Percentiles rank a stretch among this genome's conserved stretches.
These are phyloP conservation scores for Wasmannia auropunctata DNA, from an alignment of 1,140 invertebrate species.

Conservation along the genomic window DNA sequence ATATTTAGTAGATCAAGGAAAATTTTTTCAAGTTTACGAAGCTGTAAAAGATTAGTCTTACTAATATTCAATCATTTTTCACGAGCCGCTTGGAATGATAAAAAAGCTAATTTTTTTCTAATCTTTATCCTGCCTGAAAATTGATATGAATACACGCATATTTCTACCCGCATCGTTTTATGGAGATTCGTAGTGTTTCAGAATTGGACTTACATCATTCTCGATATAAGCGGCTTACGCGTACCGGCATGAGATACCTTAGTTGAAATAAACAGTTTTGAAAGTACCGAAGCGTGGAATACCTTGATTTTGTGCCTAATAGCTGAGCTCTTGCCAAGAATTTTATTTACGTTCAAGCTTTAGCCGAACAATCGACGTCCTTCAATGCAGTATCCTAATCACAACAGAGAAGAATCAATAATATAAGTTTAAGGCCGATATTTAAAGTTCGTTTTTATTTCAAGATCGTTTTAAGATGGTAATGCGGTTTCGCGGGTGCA, in stretches of 20 bases:
- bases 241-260: slow-evolving; percentile 20
- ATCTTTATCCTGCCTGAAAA: neutral
- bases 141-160: neutral
- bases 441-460: too few species aligned
- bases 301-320: slow-evolving; percentile 20
- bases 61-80: neutral
- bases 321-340: neutral
- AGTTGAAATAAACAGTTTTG: slow-evolving; percentile 47
- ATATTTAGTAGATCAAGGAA: neutral
- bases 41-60: neutral
- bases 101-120: neutral
- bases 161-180: slow-evolving; percentile 21
- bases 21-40: neutral
- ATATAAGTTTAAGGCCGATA: too few species aligned
- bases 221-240: slow-evolving; percentile 9
- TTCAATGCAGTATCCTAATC: neutral
- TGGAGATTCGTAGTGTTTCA: slow-evolving; percentile 16
- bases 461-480: too few species aligned
- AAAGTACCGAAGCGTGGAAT: slow-evolving; percentile 36
- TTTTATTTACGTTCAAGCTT: slow-evolving; percentile 9
- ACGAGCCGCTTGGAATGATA: neutral
- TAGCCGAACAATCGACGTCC: neutral
- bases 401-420: neutral
- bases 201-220: slow-evolving; percentile 17
- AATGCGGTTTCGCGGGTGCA: too few species aligned